phyloP scores from a whole-genome alignment of 2,797 vertebrate species.

The Hemibagrus guttatus region DNA sequence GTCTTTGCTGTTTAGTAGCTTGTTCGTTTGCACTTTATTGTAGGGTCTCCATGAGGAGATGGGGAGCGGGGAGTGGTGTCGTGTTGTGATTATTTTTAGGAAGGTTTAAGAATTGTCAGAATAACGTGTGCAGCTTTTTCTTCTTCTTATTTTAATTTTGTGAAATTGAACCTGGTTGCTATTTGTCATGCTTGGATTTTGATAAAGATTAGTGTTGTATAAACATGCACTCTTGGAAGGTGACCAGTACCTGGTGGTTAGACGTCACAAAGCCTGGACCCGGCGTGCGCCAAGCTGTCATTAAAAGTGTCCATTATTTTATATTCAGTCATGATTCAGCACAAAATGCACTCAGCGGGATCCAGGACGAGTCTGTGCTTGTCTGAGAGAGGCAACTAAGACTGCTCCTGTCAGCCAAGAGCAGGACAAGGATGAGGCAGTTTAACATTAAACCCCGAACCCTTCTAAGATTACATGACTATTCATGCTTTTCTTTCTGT shows the following conservation, averaged over 20 bases:
- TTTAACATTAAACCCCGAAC: neutral
- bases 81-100: neutral
- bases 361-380: conserved; percentile 13
- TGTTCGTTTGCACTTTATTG: conserved; percentile 73
- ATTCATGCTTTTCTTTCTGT: neutral
- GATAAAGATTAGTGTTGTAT: neutral
- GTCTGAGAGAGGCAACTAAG: neutral
- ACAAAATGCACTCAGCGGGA: conserved; percentile 1
- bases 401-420: neutral
- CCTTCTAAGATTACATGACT: neutral
- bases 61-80: too few relatives aligned
- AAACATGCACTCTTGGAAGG: neutral
- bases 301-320: conserved; percentile 30
- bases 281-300: neutral
- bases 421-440: neutral
- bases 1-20: conserved; percentile 51
- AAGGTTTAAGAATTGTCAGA: neutral
- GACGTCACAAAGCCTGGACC: neutral
- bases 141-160: neutral
- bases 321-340: conserved; percentile 4
- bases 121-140: neutral
- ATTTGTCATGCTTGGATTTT: neutral
- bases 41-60: neutral
- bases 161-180: neutral
- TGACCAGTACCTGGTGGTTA: neutral